Conservation (phyloP, 2,888 invertebrate species). For the Pollenia labialis region DNA sequence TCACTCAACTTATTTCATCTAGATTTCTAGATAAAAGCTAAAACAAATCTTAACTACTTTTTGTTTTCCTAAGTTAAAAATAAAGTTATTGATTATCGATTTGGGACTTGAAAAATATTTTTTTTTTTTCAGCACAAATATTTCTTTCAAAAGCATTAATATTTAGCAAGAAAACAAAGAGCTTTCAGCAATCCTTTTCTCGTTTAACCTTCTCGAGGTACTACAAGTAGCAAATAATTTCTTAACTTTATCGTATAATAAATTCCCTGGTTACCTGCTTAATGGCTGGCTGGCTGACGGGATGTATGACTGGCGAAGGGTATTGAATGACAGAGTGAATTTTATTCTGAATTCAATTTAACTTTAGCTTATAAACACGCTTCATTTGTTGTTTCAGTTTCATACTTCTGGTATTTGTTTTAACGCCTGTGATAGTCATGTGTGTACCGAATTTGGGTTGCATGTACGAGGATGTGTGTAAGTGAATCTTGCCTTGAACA, state of each 20-base stretch:
- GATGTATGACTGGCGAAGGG: constrained; percentile 2
- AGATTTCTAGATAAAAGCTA: not conserved
- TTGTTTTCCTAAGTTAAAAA: constrained; percentile 9
- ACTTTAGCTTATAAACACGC: constrained; percentile 66
- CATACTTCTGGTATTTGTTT: constrained; percentile 33
- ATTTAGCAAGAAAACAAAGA: constrained; percentile 41
- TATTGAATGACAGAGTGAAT: constrained; percentile 25
- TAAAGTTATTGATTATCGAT: constrained; percentile 83
- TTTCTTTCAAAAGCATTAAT: constrained; percentile 32
- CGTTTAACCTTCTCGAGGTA: constrained; percentile 35
- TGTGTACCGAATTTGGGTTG: not conserved
- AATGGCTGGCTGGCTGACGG: not conserved
- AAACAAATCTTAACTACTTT: constrained; percentile 6
- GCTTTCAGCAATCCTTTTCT: constrained; percentile 50
- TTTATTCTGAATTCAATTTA: constrained; percentile 74
- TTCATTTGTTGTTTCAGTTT: constrained; percentile 41
- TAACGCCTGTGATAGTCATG: constrained; percentile 29
- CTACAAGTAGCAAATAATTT: constrained; percentile 50
- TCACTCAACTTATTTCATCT: constrained; percentile 29
- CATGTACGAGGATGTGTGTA: not conserved
- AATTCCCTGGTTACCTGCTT: constrained; percentile 68
- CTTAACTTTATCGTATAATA: constrained; percentile 47
- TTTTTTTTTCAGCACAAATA: not conserved
- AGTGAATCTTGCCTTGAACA: constrained; percentile 28
- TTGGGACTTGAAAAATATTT: constrained; percentile 79